Base-by-base conservation (phyloP, 1,140 invertebrate species). In the Saccostrea cuccullata region DNA sequence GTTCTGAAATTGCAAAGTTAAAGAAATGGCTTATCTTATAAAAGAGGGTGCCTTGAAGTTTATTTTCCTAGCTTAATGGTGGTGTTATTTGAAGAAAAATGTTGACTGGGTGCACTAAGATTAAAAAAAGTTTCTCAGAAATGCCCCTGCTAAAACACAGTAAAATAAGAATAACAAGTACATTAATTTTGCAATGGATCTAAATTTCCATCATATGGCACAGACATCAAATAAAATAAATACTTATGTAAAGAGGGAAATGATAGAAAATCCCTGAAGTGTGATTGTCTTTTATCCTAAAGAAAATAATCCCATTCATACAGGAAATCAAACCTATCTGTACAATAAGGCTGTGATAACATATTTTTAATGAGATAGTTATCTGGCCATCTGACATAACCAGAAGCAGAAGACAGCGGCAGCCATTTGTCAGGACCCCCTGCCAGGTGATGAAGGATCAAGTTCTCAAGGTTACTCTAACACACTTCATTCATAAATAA, bases 371-470 rank as follows among this genome's bases (percentile, higher is more conserved):
- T 77, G 70, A 77, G 70, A 77, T 77, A 30, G 6, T 26, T 36
- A 77, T 77, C 70, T 77, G 70, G 70, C 23, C 70, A 77, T 77
- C 70, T 77, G 70, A 77, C 70, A 77, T 77, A 3, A 36, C 17
- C 15, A 64, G 58, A 77, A 13, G 23, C 67, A 73, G 23, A 26
- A 77, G 70, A 77, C 26, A 77, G 70, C 26, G 30, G 70, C 70
- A 36, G 11, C 12, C 13, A 26, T 12, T 77, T 77, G 70, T 77
- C 26, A 17, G 70, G 70, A 77, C 23, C 8, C 15, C 70, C 70
- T 36, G 15, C 70, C 26, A 26, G 9, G 11, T 30, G 30, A 77
- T 77, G 70, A 26, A 77, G 2, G 70, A 11, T 30, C 23, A 3
- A 30, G 70, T 36, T 77, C 12, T 77, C 70, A 77, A 77, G 70